phyloP scores from a whole-genome alignment of 1,140 invertebrate genomes.

The Diachasma alloeum region DNA sequence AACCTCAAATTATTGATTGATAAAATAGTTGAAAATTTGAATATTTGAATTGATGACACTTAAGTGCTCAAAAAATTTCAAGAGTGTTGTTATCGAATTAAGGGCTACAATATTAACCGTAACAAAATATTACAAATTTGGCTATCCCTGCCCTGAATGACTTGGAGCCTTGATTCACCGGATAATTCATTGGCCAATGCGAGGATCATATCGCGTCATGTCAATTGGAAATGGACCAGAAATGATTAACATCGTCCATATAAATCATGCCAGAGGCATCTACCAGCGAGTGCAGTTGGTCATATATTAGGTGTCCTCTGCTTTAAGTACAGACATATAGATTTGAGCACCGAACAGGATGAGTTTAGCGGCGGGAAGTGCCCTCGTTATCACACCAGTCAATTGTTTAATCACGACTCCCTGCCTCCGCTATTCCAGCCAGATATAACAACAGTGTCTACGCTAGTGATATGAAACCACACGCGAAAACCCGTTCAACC shows the following conservation, averaged over 20 bases:
- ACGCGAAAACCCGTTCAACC: constrained; percentile 11
- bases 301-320: not conserved
- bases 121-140: no score
- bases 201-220: not conserved
- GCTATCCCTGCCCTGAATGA: no score
- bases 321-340: constrained; percentile 10
- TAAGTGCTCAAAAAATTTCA: no score
- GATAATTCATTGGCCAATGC: not conserved
- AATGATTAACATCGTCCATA: not conserved
- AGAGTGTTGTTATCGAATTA: no score
- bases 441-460: not conserved
- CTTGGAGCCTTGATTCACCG: not conserved
- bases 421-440: not conserved
- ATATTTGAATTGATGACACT: no score
- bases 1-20: no score
- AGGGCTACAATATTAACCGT: no score
- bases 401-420: constrained; percentile 51
- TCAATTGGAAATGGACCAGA: not conserved
- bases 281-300: not conserved
- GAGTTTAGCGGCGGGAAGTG: constrained; percentile 55
- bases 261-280: not conserved
- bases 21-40: no score
- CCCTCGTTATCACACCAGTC: constrained; percentile 55
- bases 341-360: constrained; percentile 43
- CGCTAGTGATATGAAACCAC: constrained; percentile 6